phyloP scores from a whole-genome alignment of 2,888 invertebrate species.

The Athetis lepigone region DNA sequence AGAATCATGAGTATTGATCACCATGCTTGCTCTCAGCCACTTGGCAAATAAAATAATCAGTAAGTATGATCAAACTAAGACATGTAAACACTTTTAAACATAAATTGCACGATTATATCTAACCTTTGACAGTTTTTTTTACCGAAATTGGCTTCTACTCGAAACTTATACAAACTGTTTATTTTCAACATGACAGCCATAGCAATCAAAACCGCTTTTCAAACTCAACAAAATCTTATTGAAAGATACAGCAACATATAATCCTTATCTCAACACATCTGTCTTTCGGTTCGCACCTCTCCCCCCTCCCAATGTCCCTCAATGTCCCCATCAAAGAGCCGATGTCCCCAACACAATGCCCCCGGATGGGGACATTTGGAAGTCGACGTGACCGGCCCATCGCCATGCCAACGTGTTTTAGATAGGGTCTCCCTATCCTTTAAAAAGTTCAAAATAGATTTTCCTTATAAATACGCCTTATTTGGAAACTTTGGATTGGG shows the following conservation, averaged over 20 bases:
- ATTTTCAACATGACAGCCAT: neutral
- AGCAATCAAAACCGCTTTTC: neutral
- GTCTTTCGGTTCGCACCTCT: constrained; percentile 28
- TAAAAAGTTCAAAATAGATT: constrained; percentile 50
- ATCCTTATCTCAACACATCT: constrained; percentile 12
- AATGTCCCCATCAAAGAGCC: constrained; percentile 4
- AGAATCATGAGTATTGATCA: no score
- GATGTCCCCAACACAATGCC: constrained; percentile 24
- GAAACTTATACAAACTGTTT: no score
- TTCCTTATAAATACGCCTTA: constrained; percentile 41
- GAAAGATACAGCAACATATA: neutral
- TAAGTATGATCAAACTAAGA: no score
- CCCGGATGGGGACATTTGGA: constrained; percentile 26
- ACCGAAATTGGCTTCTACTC: no score
- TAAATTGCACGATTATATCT: no score
- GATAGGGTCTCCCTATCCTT: constrained; percentile 34
- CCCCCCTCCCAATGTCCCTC: neutral
- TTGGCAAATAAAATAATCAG: no score
- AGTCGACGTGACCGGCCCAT: constrained; percentile 46
- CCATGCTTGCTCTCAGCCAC: no score
- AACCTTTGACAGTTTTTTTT: no score
- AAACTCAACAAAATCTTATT: neutral
- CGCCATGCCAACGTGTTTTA: constrained; percentile 48
- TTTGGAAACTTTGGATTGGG: constrained; percentile 20
- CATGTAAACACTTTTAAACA: no score